Evolutionary conservation across 2,888 invertebrate species (phyloP).

Genomic region (Nemotelus nigrinus): DNA sequence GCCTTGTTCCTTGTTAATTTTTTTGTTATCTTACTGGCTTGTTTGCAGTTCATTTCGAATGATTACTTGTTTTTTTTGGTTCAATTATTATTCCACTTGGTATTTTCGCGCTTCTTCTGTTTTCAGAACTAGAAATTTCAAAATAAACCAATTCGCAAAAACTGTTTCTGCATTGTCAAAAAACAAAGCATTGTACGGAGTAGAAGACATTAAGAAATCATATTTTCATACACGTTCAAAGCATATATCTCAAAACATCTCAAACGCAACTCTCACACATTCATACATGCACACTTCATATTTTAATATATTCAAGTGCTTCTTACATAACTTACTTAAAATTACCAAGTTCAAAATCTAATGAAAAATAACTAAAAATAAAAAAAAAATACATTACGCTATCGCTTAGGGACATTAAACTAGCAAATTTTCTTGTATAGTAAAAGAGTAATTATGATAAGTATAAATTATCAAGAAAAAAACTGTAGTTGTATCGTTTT

Average conservation of each 20-base stretch:
- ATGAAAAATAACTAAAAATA: conserved; percentile 5
- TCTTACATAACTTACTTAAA: conserved; percentile 60
- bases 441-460: conserved; percentile 3
- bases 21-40: no score
- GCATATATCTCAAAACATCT: conserved; percentile 16
- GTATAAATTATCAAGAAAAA: conserved; percentile 8
- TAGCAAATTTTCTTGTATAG: conserved; percentile 43
- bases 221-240: no score
- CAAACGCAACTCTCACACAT: conserved; percentile 53
- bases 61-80: no score
- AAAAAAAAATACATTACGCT: conserved; percentile 29
- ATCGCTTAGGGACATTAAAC: conserved; percentile 40
- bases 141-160: no score
- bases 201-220: no score
- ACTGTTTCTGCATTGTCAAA: no score
- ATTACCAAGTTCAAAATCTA: conserved; percentile 28
- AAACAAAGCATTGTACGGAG: no score
- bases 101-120: no score
- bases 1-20: no score
- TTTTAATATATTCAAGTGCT: conserved; percentile 65
- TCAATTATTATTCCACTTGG: no score
- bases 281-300: conserved; percentile 59
- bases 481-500: not conserved
- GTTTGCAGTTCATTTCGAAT: no score
- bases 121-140: no score